Conservation (phyloP, 2,888 invertebrate genomes). For the Morpho deidamia region DNA sequence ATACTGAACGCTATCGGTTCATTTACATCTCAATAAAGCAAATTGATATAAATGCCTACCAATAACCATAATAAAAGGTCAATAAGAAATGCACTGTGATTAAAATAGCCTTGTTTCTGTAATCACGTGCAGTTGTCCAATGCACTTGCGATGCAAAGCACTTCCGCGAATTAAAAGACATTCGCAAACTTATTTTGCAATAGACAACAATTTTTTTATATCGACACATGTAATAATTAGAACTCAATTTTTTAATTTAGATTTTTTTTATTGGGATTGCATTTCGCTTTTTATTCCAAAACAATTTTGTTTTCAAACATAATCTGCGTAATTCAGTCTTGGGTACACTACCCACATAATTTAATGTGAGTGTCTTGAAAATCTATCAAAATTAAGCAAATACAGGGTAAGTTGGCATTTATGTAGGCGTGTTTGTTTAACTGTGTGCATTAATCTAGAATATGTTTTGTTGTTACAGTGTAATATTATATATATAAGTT, state of each 20-base stretch:
- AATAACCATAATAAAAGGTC: slow-evolving; percentile 37
- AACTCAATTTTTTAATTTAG: not conserved
- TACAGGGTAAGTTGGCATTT: slow-evolving; percentile 48
- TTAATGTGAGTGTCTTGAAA: slow-evolving; percentile 9
- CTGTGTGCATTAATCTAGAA: too few relatives aligned
- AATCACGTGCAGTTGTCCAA: slow-evolving; percentile 49
- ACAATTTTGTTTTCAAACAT: too few relatives aligned
- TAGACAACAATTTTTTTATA: slow-evolving; percentile 20
- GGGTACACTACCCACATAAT: not conserved
- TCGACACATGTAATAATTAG: slow-evolving; percentile 8
- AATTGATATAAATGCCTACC: slow-evolving; percentile 11
- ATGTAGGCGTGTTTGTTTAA: too few relatives aligned
- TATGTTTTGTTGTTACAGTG: too few relatives aligned
- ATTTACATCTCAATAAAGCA: not conserved
- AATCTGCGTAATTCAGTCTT: too few relatives aligned
- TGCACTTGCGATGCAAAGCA: slow-evolving; percentile 33
- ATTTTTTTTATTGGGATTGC: not conserved
- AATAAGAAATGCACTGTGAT: slow-evolving; percentile 41
- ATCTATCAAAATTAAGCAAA: slow-evolving; percentile 56
- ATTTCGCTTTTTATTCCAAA: too few relatives aligned
- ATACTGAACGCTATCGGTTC: not conserved
- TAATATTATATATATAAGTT: too few relatives aligned
- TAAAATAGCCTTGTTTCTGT: slow-evolving; percentile 58
- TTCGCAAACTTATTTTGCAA: slow-evolving; percentile 14
- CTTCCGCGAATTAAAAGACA: slow-evolving; percentile 3